These are phyloP conservation scores for Spizaetus ornatus DNA, from an alignment of 2,113 vertebrate genomes.

Conservation along the genomic window DNA sequence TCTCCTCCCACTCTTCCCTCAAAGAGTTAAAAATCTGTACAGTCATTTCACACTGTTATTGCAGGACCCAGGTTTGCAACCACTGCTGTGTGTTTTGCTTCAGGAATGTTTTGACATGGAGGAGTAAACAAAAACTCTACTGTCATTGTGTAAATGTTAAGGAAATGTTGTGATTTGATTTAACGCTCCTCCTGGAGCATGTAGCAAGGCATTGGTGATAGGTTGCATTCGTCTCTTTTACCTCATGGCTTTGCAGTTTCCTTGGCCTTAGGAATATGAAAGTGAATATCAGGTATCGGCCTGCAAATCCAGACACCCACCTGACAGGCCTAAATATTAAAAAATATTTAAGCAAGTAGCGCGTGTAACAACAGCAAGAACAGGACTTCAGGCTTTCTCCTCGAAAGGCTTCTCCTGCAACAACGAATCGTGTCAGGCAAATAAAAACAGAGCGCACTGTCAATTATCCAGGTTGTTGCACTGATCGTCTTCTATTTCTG, in stretches of 20 bases:
- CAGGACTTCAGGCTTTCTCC: background rate
- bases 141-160: background rate
- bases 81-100: background rate
- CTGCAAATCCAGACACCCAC: background rate
- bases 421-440: background rate
- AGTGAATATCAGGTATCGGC: background rate
- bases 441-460: background rate
- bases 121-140: background rate
- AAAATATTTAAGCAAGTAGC: background rate
- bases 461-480: background rate
- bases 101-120: background rate
- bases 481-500: background rate
- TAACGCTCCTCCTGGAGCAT: background rate
- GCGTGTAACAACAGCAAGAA: background rate
- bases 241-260: background rate
- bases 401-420: background rate
- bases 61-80: background rate
- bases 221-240: background rate
- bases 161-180: background rate
- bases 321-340: background rate
- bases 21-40: background rate
- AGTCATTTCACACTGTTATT: background rate
- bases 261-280: background rate
- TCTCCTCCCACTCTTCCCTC: background rate
- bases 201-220: background rate